A percentile compares a stretch with the other conserved stretches of the same genome.
Conservation (phyloP, 2,113 vertebrate genomes). For the Uropsilus gracilis region DNA sequence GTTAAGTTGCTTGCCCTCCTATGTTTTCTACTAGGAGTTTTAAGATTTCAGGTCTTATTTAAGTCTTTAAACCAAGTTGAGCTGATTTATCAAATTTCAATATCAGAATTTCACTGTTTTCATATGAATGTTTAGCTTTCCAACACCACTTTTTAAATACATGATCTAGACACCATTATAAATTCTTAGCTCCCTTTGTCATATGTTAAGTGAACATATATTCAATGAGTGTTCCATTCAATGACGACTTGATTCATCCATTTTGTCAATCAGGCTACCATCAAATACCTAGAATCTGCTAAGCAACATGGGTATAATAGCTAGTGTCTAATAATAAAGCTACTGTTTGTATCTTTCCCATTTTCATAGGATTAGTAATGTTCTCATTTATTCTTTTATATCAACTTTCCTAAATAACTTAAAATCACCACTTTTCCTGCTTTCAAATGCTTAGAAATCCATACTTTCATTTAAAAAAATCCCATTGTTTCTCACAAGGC, state of each 20-base stretch:
- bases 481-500: no score
- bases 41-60: not conserved
- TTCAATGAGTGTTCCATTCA: not conserved
- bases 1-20: not conserved
- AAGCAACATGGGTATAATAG: not conserved
- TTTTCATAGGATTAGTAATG: not conserved
- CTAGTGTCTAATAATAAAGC: not conserved
- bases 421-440: not conserved
- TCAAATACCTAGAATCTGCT: not conserved
- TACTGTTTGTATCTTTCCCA: not conserved
- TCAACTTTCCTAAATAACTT: not conserved
- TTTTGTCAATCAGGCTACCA: not conserved
- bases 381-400: slow-evolving; percentile 14
- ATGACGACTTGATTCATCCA: not conserved
- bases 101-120: not conserved
- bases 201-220: not conserved
- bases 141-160: not conserved
- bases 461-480: not conserved
- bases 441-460: not conserved
- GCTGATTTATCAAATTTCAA: no score
- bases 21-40: no score
- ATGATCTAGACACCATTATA: not conserved
- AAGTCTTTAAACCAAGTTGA: not conserved
- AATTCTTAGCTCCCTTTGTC: not conserved
- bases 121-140: not conserved